Evolutionary conservation across 2,888 invertebrate species (phyloP).

Genomic region (Rosalia funebris): DNA sequence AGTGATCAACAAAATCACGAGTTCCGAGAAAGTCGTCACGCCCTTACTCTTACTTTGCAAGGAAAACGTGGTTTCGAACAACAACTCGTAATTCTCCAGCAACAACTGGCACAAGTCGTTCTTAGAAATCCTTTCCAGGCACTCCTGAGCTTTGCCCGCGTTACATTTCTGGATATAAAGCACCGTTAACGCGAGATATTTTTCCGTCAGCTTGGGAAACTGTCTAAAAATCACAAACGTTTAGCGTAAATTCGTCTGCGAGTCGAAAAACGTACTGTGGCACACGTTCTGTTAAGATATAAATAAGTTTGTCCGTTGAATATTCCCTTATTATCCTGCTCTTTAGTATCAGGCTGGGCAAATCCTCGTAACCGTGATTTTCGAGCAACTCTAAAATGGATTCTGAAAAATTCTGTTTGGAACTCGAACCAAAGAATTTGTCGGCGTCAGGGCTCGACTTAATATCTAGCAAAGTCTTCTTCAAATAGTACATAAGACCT

Average conservation of each 20-base stretch:
- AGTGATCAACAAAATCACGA: slow-evolving; percentile 66
- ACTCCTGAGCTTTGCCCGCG: slow-evolving; percentile 63
- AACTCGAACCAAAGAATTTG: slow-evolving; percentile 59
- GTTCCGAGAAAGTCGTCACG: slow-evolving; percentile 67
- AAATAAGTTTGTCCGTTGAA: slow-evolving; percentile 67
- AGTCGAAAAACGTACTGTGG: slow-evolving; percentile 49
- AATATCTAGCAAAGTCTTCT: slow-evolving; percentile 60
- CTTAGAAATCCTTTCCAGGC: slow-evolving; percentile 63
- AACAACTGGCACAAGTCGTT: slow-evolving; percentile 62
- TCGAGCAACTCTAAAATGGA: slow-evolving; percentile 62
- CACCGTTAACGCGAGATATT: slow-evolving; percentile 64
- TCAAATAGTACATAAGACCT: slow-evolving; percentile 61
- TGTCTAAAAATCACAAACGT: slow-evolving; percentile 30
- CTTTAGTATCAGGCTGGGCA: slow-evolving; percentile 66
- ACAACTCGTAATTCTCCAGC: slow-evolving; percentile 65
- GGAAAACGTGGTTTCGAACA: slow-evolving; percentile 65
- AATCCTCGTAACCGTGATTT: slow-evolving; percentile 61
- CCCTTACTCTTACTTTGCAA: slow-evolving; percentile 56
- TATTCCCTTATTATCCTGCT: slow-evolving; percentile 68
- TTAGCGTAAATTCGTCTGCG: not conserved
- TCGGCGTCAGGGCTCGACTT: slow-evolving; percentile 64
- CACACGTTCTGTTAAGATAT: slow-evolving; percentile 59
- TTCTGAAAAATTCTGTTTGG: slow-evolving; percentile 61
- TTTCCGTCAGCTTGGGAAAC: slow-evolving; percentile 56
- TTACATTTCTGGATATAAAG: slow-evolving; percentile 68